Percentiles rank a stretch among this genome's conserved stretches.
Evolutionary conservation across 2,797 vertebrate species (phyloP).

Genomic region (Iguana delicatissima): DNA sequence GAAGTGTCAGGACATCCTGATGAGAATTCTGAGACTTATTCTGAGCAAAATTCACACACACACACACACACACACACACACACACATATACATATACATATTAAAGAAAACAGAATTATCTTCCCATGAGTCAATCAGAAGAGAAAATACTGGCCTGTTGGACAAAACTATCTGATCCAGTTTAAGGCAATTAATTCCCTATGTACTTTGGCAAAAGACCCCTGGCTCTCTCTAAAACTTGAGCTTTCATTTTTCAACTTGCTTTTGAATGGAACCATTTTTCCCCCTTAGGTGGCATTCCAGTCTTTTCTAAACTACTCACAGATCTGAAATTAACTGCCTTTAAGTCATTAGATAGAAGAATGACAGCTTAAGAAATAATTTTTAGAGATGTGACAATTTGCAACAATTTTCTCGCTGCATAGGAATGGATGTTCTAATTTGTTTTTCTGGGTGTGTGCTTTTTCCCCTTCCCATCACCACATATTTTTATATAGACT

Average conservation of each 20-base stretch:
- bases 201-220: background rate
- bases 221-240: background rate
- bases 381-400: background rate
- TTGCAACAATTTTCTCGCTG: background rate
- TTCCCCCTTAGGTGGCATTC: no score
- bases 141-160: background rate
- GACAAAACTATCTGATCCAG: background rate
- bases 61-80: no score
- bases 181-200: background rate
- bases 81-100: no score
- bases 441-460: background rate
- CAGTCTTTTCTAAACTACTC: background rate
- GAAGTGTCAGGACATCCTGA: no score
- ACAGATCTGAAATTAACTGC: background rate
- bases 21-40: no score
- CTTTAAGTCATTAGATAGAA: background rate
- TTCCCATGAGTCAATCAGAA: background rate
- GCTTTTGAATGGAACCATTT: background rate
- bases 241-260: background rate
- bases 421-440: background rate
- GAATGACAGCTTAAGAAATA: background rate
- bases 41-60: no score
- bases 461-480: background rate
- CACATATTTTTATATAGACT: background rate
- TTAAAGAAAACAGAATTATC: no score